Evolutionary conservation across 2,113 vertebrate species (phyloP).

Genomic region (Anhinga anhinga): DNA sequence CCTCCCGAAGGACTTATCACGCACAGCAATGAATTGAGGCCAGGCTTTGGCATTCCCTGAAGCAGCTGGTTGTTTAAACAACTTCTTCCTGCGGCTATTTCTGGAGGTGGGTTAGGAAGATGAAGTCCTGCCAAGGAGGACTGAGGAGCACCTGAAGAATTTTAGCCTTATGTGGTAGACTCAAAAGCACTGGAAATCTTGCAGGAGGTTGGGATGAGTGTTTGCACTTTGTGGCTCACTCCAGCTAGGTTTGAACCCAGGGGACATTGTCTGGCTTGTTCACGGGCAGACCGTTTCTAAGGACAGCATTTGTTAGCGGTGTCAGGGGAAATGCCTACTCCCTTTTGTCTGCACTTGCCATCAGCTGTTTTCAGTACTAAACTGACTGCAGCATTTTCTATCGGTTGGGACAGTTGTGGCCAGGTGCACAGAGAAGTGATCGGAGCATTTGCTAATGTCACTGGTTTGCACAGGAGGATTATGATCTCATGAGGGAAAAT

Average conservation of each 20-base stretch:
- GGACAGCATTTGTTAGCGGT: not conserved
- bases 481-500: not conserved
- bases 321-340: not conserved
- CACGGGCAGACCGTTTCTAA: not conserved
- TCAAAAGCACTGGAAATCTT: not conserved
- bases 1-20: not conserved
- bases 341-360: not conserved
- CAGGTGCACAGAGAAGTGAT: not conserved
- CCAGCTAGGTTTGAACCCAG: not conserved
- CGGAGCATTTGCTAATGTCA: not conserved
- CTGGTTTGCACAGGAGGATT: not conserved
- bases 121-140: not conserved
- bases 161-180: not conserved
- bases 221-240: fast-evolving
- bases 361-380: not conserved
- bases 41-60: not conserved
- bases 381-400: not conserved
- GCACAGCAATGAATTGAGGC: fast-evolving
- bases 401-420: not conserved
- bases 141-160: not conserved
- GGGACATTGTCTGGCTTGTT: not conserved
- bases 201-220: not conserved
- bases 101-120: not conserved
- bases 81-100: fast-evolving
- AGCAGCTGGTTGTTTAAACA: not conserved